Conservation (phyloP, 2,113 vertebrate genomes). For the Pygoscelis adeliae region DNA sequence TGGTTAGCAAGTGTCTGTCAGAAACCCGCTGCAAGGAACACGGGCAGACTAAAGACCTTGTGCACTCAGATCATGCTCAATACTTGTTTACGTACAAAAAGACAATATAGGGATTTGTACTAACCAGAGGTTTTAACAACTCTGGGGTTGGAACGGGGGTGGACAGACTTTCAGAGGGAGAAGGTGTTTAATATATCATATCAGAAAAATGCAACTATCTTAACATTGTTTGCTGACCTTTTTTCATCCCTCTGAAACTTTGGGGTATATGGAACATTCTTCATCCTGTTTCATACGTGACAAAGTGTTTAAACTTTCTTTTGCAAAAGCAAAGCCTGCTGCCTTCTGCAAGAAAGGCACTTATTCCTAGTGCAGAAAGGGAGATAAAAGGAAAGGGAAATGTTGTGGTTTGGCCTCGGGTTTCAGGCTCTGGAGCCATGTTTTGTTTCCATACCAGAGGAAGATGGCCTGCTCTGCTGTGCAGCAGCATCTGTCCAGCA, state of each 20-base stretch:
- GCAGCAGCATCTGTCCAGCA: not conserved
- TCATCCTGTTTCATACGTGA: fast-evolving
- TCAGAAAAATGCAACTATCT: not conserved
- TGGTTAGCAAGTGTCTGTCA: not conserved
- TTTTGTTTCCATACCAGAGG: not conserved
- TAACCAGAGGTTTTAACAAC: not conserved
- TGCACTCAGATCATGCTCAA: fast-evolving
- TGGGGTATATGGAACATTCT: fast-evolving
- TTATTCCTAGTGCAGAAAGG: fast-evolving
- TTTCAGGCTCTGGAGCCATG: not conserved
- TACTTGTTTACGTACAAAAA: fast-evolving
- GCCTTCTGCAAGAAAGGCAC: not conserved
- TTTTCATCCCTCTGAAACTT: not conserved
- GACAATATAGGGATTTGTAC: not conserved
- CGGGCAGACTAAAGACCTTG: not conserved
- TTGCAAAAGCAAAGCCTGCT: not conserved
- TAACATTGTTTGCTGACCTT: not conserved
- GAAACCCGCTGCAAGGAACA: not conserved
- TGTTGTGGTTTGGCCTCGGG: fast-evolving
- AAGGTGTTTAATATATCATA: not conserved
- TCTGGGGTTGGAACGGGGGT: not conserved
- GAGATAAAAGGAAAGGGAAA: not conserved
- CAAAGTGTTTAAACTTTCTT: fast-evolving
- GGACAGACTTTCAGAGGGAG: not conserved
- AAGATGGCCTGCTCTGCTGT: not conserved